These are phyloP conservation scores for Mobula birostris DNA, from an alignment of 2,113 vertebrate genomes.

Conservation along the genomic window DNA sequence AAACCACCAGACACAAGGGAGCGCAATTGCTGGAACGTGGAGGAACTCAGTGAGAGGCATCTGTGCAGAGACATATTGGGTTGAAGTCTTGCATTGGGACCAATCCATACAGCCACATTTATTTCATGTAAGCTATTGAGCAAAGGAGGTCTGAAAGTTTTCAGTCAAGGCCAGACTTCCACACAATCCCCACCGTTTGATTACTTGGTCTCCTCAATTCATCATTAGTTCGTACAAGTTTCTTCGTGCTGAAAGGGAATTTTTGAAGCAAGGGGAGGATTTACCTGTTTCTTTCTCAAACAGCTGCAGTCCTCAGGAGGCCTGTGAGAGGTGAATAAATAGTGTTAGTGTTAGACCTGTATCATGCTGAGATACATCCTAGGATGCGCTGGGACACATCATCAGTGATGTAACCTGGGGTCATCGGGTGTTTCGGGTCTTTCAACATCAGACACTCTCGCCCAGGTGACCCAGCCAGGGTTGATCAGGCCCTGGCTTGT, in stretches of 20 bases:
- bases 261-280: neutral
- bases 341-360: neutral
- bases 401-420: no score
- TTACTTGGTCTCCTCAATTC: neutral
- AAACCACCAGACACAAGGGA: no score
- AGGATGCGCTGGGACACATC: no score
- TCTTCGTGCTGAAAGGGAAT: neutral
- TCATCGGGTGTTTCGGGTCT: no score
- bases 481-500: no score
- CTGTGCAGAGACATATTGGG: no score
- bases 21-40: no score
- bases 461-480: no score
- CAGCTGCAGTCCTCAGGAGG: slow-evolving; percentile 16
- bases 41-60: no score
- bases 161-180: neutral
- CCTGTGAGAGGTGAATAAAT: slow-evolving; percentile 18
- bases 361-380: no score
- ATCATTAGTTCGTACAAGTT: neutral
- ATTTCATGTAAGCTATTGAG: neutral
- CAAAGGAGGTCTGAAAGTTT: neutral
- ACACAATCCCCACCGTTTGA: neutral
- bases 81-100: no score
- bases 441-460: no score
- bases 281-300: slow-evolving; percentile 34
- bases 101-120: neutral